A percentile compares a stretch with the other conserved stretches of the same genome.
These are phyloP conservation scores for Leucophenga montana DNA, from an alignment of 2,888 invertebrate genomes.

Conservation along the genomic window DNA sequence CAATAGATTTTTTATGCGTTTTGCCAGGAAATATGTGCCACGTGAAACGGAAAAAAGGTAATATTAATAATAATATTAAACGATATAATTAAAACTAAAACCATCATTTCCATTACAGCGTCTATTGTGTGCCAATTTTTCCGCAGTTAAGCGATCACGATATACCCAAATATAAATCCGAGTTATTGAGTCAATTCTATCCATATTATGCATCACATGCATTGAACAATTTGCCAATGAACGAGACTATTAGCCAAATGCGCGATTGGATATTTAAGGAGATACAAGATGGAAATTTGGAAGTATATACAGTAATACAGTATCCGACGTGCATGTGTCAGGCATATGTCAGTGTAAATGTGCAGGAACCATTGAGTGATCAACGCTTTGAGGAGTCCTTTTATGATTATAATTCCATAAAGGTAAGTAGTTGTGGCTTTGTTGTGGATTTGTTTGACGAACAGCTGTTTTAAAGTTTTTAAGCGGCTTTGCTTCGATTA, in stretches of 20 bases:
- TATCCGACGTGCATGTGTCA: conserved; percentile 15
- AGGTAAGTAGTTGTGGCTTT: conserved; percentile 27
- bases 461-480: no score
- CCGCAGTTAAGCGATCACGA: conserved; percentile 9
- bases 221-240: neutral
- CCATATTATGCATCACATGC: conserved; percentile 6
- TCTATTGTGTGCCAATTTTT: conserved; percentile 43
- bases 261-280: conserved; percentile 27
- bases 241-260: neutral
- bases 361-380: conserved; percentile 39
- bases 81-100: no score
- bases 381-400: conserved; percentile 25
- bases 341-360: conserved; percentile 39
- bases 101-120: no score
- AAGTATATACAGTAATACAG: conserved; percentile 2
- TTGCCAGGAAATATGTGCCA: neutral
- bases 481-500: no score
- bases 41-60: conserved; percentile 32
- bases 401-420: conserved; percentile 18
- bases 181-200: neutral
- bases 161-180: conserved; percentile 38
- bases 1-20: conserved; percentile 26
- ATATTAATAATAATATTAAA: no score
- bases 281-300: conserved; percentile 20
- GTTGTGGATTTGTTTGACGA: no score